phyloP scores from a whole-genome alignment of 2,797 vertebrate genomes.

The Toxotes lorentzi region DNA sequence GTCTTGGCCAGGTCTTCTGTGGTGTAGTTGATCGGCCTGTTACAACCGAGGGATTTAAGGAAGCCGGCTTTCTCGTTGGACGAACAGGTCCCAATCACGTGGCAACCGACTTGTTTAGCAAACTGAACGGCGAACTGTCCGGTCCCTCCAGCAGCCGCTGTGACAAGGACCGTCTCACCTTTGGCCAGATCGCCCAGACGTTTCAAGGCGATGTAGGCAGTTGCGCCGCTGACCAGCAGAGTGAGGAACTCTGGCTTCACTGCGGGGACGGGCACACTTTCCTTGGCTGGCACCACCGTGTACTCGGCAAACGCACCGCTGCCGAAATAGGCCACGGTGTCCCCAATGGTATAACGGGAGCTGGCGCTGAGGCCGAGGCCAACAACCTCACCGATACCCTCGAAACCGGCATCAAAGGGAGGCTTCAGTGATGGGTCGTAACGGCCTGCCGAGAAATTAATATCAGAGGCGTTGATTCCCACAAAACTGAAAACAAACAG shows the following conservation, averaged over 20 bases:
- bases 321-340: constrained; percentile 89
- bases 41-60: constrained; percentile 92
- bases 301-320: constrained; percentile 93
- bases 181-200: constrained; percentile 87
- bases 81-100: constrained; percentile 94
- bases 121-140: constrained; percentile 96
- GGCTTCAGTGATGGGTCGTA: constrained; percentile 89
- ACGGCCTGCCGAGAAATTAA: constrained; percentile 93
- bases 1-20: constrained; percentile 84
- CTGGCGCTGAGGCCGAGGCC: constrained; percentile 93
- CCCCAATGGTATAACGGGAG: constrained; percentile 87
- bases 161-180: constrained; percentile 92
- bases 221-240: constrained; percentile 90
- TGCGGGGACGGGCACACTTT: constrained; percentile 84
- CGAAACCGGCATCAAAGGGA: constrained; percentile 92
- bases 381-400: constrained; percentile 93
- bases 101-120: constrained; percentile 91
- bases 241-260: constrained; percentile 89
- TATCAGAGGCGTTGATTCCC: constrained; percentile 95
- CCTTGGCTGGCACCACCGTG: constrained; percentile 86
- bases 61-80: constrained; percentile 90
- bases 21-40: constrained; percentile 91
- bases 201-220: constrained; percentile 91
- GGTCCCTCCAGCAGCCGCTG: constrained; percentile 92
- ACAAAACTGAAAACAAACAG: constrained; percentile 87